Evolutionary conservation across 92 coral and sea anemone species (phyloP).

Genomic region (Zoanthus gigantus): DNA sequence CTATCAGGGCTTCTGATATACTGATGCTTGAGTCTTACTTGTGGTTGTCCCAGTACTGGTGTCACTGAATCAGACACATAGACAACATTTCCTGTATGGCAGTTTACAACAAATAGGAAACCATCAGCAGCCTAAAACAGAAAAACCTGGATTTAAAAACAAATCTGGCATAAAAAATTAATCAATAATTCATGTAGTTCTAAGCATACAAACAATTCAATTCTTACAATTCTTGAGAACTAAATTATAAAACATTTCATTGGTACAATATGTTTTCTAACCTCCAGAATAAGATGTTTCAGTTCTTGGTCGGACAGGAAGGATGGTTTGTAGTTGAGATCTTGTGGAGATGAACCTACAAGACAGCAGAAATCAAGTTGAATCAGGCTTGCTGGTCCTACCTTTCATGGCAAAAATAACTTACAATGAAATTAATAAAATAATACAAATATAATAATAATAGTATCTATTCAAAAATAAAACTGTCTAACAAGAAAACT

Average conservation of each 20-base stretch:
- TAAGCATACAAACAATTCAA: too few relatives aligned
- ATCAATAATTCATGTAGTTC: too few relatives aligned
- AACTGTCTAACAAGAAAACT: not conserved
- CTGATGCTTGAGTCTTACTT: slow-evolving; percentile 60
- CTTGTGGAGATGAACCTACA: slow-evolving; percentile 66
- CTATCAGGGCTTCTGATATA: too few relatives aligned
- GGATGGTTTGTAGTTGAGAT: slow-evolving; percentile 87
- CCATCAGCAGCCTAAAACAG: slow-evolving; percentile 96
- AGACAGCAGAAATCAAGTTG: too few relatives aligned
- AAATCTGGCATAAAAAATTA: not conserved
- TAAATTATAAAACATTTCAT: too few relatives aligned
- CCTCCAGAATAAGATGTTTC: slow-evolving; percentile 94
- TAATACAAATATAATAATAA: too few relatives aligned
- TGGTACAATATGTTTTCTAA: not conserved
- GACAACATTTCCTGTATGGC: slow-evolving; percentile 82
- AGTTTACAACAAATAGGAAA: slow-evolving; percentile 96
- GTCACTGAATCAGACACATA: slow-evolving; percentile 98
- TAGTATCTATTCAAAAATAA: not conserved
- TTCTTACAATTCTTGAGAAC: too few relatives aligned
- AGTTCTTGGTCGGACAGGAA: slow-evolving; percentile 95
- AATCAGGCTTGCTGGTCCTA: not conserved
- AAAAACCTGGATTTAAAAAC: not conserved
- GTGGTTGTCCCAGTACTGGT: slow-evolving; percentile 94
- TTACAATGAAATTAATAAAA: too few relatives aligned
- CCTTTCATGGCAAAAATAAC: not conserved